phyloP scores from a whole-genome alignment of 2,113 vertebrate genomes.

The Psammodynastes pulverulentus region DNA sequence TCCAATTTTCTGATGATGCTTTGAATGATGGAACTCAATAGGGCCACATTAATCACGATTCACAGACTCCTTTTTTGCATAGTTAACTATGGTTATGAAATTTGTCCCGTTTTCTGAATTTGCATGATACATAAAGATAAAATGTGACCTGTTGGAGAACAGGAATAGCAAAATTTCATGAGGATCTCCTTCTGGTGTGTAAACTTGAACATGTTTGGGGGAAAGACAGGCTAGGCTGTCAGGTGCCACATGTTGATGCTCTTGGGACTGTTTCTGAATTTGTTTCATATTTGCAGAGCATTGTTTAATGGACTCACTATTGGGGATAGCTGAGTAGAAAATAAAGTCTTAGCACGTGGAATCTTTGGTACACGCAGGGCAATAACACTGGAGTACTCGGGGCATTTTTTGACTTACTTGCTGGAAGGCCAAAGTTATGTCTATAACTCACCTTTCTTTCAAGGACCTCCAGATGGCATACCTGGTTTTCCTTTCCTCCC shows the following conservation, averaged over 20 bases:
- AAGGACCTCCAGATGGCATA: background rate
- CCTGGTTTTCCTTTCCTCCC: background rate
- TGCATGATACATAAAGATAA: background rate
- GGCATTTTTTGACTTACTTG: background rate
- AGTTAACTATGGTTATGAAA: background rate
- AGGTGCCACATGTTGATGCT: background rate
- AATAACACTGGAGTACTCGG: background rate
- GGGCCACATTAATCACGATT: background rate
- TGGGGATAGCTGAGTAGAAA: background rate
- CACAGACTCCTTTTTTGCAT: background rate
- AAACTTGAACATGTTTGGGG: background rate
- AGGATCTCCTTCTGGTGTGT: background rate
- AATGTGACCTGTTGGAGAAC: background rate
- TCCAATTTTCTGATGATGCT: background rate
- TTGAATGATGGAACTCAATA: background rate
- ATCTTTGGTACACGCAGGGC: background rate
- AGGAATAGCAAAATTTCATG: background rate
- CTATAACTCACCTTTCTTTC: background rate
- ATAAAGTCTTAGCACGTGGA: constrained; percentile 21
- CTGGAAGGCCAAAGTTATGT: background rate
- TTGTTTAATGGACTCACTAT: background rate
- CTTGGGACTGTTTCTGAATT: background rate
- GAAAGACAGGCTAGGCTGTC: background rate
- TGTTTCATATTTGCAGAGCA: background rate
- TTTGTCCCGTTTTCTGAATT: background rate